Percentiles rank a stretch among this genome's conserved stretches.
phyloP scores from a whole-genome alignment of 2,113 vertebrate genomes.

The Oplegnathus fasciatus region DNA sequence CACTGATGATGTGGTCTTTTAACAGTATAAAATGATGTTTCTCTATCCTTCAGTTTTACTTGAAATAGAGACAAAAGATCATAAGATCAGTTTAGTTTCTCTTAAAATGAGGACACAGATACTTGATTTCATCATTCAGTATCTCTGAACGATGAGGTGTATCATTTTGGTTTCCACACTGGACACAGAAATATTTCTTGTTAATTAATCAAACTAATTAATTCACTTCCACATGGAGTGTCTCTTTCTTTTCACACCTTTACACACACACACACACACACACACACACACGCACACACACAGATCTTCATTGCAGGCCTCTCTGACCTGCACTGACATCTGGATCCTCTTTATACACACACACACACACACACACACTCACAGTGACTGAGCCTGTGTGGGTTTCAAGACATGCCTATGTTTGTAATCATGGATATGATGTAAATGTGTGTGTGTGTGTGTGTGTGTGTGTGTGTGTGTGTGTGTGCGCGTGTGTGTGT shows the following conservation, averaged over 20 bases:
- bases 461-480: slow-evolving; percentile 20
- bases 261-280: background rate
- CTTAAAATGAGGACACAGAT: background rate
- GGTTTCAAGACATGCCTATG: slow-evolving; percentile 27
- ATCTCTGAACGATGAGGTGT: background rate
- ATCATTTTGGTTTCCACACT: background rate
- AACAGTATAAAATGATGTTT: too few relatives aligned
- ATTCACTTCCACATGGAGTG: background rate
- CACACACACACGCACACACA: background rate
- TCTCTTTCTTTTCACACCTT: background rate
- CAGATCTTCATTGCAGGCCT: background rate
- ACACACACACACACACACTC: slow-evolving; percentile 1
- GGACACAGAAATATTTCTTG: background rate
- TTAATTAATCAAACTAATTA: background rate
- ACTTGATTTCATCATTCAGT: background rate
- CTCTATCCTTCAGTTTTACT: too few relatives aligned
- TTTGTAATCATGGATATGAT: slow-evolving; percentile 24
- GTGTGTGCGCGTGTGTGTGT: slow-evolving; percentile 18
- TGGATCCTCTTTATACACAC: slow-evolving; percentile 43
- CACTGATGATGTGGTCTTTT: too few relatives aligned
- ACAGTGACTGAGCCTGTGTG: slow-evolving; percentile 1
- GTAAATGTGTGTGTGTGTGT: slow-evolving; percentile 24
- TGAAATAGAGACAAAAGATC: background rate
- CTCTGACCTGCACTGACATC: slow-evolving; percentile 38
- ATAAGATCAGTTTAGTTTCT: background rate